phyloP scores from a whole-genome alignment of 2,113 vertebrate genomes.

The Myotis brandtii region DNA sequence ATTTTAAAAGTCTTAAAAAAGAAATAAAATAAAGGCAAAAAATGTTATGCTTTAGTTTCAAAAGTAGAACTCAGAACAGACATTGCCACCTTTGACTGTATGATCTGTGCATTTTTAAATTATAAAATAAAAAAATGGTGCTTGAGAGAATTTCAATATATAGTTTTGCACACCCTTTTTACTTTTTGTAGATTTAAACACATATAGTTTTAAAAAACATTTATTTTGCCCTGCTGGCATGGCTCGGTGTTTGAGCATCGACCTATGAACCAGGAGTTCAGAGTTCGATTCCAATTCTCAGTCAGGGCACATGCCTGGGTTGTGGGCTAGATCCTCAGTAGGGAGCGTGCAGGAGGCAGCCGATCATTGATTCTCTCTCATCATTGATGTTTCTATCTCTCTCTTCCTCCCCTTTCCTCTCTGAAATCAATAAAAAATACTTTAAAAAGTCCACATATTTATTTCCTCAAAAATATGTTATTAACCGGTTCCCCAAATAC shows the following conservation, averaged over 20 bases:
- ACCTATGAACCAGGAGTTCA: too few species aligned
- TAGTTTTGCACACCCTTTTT: conserved; percentile 53
- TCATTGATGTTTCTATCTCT: too few species aligned
- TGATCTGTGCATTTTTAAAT: conserved; percentile 42
- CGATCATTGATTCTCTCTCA: too few species aligned
- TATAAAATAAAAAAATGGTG: not conserved
- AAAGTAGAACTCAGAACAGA: conserved; percentile 21
- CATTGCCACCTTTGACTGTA: not conserved
- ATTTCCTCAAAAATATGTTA: conserved; percentile 74
- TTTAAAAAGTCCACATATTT: conserved; percentile 19
- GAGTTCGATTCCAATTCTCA: too few species aligned
- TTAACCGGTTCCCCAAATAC: conserved; percentile 68
- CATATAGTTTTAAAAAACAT: conserved; percentile 75
- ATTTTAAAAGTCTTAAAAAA: conserved; percentile 27
- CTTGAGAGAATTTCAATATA: not conserved
- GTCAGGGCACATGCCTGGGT: too few species aligned
- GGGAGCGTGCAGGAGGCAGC: too few species aligned
- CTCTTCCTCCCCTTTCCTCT: too few species aligned
- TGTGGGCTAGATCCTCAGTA: too few species aligned
- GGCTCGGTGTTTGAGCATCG: too few species aligned
- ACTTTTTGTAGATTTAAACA: conserved; percentile 78
- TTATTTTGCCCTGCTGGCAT: not conserved
- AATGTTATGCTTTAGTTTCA: not conserved
- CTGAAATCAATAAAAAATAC: too few species aligned
- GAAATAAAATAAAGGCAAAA: not conserved